phyloP scores from a whole-genome alignment of 2,888 invertebrate species.

The Automeris io region DNA sequence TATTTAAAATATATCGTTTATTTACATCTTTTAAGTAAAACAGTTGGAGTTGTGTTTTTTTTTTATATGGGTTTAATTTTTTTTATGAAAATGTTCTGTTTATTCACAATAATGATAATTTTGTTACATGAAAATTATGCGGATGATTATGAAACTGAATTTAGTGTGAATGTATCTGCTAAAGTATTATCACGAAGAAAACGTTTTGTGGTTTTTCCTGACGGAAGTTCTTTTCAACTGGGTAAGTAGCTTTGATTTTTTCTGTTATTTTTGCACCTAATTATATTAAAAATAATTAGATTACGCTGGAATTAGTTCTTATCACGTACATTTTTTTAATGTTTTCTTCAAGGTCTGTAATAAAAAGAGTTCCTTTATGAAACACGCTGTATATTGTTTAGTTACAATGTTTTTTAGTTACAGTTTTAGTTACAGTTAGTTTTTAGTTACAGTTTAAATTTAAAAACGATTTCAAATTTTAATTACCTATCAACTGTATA shows the following conservation, averaged over 20 bases:
- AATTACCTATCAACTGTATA: too few species aligned
- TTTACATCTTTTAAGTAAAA: background rate
- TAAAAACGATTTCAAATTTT: too few species aligned
- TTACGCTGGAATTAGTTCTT: too few species aligned
- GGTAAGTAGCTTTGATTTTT: slow-evolving; percentile 45
- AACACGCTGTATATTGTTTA: too few species aligned
- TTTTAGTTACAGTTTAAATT: too few species aligned
- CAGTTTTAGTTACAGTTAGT: too few species aligned
- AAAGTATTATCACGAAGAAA: slow-evolving; percentile 65
- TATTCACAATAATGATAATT: background rate
- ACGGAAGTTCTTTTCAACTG: slow-evolving; percentile 78
- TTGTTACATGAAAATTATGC: slow-evolving; percentile 7
- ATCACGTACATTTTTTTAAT: too few species aligned
- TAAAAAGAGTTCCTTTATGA: too few species aligned
- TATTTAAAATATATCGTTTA: background rate
- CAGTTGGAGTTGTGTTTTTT: background rate
- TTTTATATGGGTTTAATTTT: slow-evolving; percentile 2
- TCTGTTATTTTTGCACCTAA: too few species aligned
- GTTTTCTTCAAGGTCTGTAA: too few species aligned
- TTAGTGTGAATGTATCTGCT: slow-evolving; percentile 8
- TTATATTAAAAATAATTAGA: too few species aligned
- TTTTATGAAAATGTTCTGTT: background rate
- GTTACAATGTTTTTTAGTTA: too few species aligned
- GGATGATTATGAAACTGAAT: slow-evolving; percentile 4
- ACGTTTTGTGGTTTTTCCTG: slow-evolving; percentile 75